These are phyloP conservation scores for Drosophila serrata DNA, from an alignment of 1,140 invertebrate genomes.

Conservation along the genomic window DNA sequence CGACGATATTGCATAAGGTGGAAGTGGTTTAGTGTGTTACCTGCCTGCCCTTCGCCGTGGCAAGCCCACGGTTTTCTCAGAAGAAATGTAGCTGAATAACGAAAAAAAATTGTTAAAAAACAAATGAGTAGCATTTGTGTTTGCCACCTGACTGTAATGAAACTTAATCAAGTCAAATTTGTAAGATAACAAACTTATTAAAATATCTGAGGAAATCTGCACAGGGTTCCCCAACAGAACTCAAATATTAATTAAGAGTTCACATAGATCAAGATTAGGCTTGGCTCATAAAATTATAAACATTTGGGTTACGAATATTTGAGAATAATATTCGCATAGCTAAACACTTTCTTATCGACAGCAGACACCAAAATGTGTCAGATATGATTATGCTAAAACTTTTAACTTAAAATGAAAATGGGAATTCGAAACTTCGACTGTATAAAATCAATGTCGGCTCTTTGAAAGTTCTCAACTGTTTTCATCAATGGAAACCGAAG, in stretches of 20 bases:
- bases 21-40: slow-evolving; percentile 31
- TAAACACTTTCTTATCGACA: slow-evolving; percentile 2
- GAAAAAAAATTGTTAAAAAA: neutral
- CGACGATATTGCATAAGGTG: slow-evolving; percentile 31
- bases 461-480: neutral
- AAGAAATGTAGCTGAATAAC: slow-evolving; percentile 1
- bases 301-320: slow-evolving; percentile 18
- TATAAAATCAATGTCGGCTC: neutral
- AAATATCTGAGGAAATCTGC: neutral
- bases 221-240: too few relatives aligned
- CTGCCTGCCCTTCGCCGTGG: slow-evolving; percentile 31
- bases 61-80: slow-evolving; percentile 13
- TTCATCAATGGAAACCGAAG: slow-evolving; percentile 12
- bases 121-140: neutral
- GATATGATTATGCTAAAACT: neutral
- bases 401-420: neutral
- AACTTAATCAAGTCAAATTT: neutral
- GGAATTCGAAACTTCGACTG: neutral
- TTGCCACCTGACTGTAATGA: slow-evolving; percentile 9
- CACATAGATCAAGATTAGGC: slow-evolving; percentile 39
- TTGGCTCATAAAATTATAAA: slow-evolving; percentile 11
- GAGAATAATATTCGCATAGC: neutral
- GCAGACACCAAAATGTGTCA: slow-evolving; percentile 12
- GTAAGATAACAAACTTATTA: neutral
- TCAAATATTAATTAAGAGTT: slow-evolving; percentile 20